phyloP scores from a whole-genome alignment of 1,140 invertebrate genomes.

The Latrodectus geometricus region DNA sequence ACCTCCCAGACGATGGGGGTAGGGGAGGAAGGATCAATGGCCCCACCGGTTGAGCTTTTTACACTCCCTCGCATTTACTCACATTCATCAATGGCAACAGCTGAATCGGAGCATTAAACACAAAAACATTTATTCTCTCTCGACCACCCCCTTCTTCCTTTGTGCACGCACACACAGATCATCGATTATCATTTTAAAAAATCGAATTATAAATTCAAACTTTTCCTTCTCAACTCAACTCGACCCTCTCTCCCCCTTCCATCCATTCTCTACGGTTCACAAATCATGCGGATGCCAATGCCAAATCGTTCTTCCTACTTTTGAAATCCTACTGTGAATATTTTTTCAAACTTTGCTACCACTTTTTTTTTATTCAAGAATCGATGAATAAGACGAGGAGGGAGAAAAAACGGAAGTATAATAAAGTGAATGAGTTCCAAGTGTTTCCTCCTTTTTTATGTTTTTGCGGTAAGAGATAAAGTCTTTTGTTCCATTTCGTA shows the following conservation, averaged over 20 bases:
- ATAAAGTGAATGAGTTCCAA: constrained; percentile 4
- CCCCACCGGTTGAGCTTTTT: constrained; percentile 34
- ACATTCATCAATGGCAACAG: constrained; percentile 54
- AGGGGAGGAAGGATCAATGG: too few species aligned
- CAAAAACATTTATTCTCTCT: constrained; percentile 46
- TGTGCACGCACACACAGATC: neutral
- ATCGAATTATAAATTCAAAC: constrained; percentile 58
- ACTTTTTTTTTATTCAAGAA: constrained; percentile 9
- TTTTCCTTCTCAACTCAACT: neutral
- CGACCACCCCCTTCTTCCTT: neutral
- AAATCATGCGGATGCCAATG: constrained; percentile 46
- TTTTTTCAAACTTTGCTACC: constrained; percentile 9
- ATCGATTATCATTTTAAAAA: constrained; percentile 55
- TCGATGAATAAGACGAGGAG: neutral
- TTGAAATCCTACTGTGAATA: constrained; percentile 2
- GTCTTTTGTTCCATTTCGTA: too few species aligned
- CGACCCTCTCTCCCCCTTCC: constrained; percentile 1
- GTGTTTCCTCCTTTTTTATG: constrained; percentile 13
- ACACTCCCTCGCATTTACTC: neutral
- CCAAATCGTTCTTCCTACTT: constrained; percentile 37
- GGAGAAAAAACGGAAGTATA: neutral
- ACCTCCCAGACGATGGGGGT: too few species aligned
- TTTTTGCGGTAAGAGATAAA: constrained; percentile 30
- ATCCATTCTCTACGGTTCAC: constrained; percentile 34
- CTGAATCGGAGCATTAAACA: constrained; percentile 56